phyloP scores from a whole-genome alignment of 1,140 invertebrate genomes.

The Sipha flava region DNA sequence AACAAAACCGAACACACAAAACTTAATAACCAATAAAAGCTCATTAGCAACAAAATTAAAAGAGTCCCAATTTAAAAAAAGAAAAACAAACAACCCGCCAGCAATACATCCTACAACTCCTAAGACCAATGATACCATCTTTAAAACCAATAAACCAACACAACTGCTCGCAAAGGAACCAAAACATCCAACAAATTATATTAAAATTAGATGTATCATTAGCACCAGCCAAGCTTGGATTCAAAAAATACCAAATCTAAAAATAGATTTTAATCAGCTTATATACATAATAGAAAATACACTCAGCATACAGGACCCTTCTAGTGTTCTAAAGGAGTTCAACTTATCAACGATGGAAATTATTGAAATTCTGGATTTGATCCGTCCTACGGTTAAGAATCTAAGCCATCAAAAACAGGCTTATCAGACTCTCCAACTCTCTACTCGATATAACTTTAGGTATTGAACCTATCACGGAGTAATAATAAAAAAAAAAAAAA shows the following conservation, averaged over 20 bases:
- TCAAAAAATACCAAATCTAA: background rate
- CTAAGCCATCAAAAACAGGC: background rate
- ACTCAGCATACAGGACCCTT: background rate
- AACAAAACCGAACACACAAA: too few species aligned
- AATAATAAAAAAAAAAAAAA: background rate
- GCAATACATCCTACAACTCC: background rate
- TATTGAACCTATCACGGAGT: background rate
- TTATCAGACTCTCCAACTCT: background rate
- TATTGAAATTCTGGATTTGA: background rate
- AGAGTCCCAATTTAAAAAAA: too few species aligned
- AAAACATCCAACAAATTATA: background rate
- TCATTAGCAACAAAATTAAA: too few species aligned
- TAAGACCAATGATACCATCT: background rate
- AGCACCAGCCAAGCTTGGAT: background rate
- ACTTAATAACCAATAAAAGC: too few species aligned
- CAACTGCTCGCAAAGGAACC: background rate
- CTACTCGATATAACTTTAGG: background rate
- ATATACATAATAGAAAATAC: background rate
- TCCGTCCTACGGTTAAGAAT: background rate
- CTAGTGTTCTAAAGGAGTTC: background rate
- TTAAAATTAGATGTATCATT: background rate
- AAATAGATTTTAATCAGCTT: background rate
- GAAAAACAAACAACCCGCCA: background rate
- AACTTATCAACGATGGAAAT: background rate
- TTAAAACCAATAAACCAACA: background rate